phyloP scores from a whole-genome alignment of 2,797 vertebrate species.

The Pogonophryne albipinna region DNA sequence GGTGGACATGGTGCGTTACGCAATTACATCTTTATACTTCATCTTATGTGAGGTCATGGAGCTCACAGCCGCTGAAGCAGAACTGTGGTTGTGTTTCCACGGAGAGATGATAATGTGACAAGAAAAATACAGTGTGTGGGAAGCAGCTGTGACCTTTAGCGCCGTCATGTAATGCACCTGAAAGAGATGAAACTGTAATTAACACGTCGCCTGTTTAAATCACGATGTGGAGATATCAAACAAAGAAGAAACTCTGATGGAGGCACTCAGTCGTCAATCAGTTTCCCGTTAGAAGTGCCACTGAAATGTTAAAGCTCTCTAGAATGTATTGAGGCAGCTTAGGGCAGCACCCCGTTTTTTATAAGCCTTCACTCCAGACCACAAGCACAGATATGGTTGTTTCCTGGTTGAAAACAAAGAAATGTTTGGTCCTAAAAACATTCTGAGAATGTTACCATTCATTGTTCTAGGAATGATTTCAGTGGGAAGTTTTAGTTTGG shows the following conservation, averaged over 20 bases:
- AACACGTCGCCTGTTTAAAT: slow-evolving; percentile 12
- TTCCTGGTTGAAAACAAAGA: background rate
- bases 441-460: too few species aligned
- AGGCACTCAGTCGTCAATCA: background rate
- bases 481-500: too few species aligned
- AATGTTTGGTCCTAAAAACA: too few species aligned
- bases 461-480: too few species aligned
- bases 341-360: background rate
- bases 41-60: slow-evolving; percentile 27
- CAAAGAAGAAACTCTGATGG: background rate
- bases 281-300: too few species aligned
- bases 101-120: slow-evolving; percentile 53
- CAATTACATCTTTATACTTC: slow-evolving; percentile 42
- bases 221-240: background rate
- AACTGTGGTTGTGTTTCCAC: slow-evolving; percentile 16
- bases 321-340: background rate
- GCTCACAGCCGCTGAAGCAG: slow-evolving; percentile 15
- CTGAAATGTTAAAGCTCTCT: background rate
- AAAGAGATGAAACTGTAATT: slow-evolving; percentile 43
- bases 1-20: slow-evolving; percentile 31
- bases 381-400: background rate
- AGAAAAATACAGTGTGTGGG: slow-evolving; percentile 49
- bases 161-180: slow-evolving; percentile 46
- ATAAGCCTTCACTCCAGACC: background rate
- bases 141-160: slow-evolving; percentile 58